Evolutionary conservation across 37 sponge, comb jelly and placozoan species (phyloP), one percentile per base, ranked within the genome.

Genomic region (Halisarca cf. caerulea): DNA sequence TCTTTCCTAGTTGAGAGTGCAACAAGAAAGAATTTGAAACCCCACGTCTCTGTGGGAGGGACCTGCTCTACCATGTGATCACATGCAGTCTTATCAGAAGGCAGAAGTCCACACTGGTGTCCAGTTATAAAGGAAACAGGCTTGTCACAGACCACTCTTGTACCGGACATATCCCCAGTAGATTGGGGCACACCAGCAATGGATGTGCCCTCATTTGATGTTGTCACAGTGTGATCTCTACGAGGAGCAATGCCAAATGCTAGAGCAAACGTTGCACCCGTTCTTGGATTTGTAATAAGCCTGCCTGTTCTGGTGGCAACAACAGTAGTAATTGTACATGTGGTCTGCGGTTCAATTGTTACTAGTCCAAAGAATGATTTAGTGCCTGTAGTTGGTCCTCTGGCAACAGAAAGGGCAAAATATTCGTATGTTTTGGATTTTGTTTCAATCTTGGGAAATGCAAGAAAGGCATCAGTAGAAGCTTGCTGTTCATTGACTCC

Each of bases 41-140:
- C 90, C 70, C 73, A 85, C 7, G 61, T 39, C 24, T 25, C 40
- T 47, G 80, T 53, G 30, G 83, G 78, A 23, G 90, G 90, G 23
- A 90, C 33, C 32, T 90, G 82, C 71, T 90, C 90, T 7, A 90
- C 75, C 30, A 90, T 23, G 43, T 82, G 83, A 82, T 90, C 90
- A 86, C 90, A 90, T 32, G 74, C 62, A 33, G 86, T 70, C 11
- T 45, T 20, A 23, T 3, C 47, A 36, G 27, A 37, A 40, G 90
- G 86, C 18, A 86, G 55, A 20, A 44, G 78, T 37, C 78, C 83
- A 86, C 90, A 90, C 20, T 59, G 55, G 58, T 90, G 86, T 6
- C 72, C 72, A 37, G 40, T 38, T 34, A 30, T 34, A 30, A 71
- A 36, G 8, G 72, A 30, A 1, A 89, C 11, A 2, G 86, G 86